Base-by-base conservation (phyloP, 2,888 invertebrate species). In the Tetragonula carbonaria region DNA sequence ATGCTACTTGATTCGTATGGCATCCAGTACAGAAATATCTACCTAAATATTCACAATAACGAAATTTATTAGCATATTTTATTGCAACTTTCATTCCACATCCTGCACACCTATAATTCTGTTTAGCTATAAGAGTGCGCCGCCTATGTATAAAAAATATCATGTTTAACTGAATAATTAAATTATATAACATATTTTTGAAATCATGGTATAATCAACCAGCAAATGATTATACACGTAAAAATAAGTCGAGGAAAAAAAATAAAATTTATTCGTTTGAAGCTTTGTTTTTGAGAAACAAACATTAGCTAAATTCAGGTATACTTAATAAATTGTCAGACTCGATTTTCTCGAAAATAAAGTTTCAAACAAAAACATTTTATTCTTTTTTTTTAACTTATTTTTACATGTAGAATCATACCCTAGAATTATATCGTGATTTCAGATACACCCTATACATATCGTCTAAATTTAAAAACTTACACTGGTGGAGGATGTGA, bases 21-120 rank as follows among this genome's bases (percentile, higher is more conserved):
- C 98, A 98, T 68, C 97, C 97, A 18, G 97, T 97, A 92, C 98
- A 98, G 95, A 98, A 97, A 94, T 97, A 97, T 92, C 97, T 96
- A 16, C 98, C 98, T 84, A 97, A 95, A 95, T 98, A 98, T 91
- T 97, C 97, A 93, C 98, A 98, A 92, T 97, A 98, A 23, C 98
- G 96, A 94, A 97, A 97, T 90, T 96, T 96, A 81, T 96, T 96
- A 18, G 97, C 96, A 92, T 97, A 97, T 86, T 96, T 96, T 8
- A 95, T 95, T 3, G 97, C 97, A 11, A 98, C 97, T 91, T 96
- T 96, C 96, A 97, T 97, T 0, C 98, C 97, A 95, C 98, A 98
- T 5, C 98, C 98, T 65, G 98, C 97, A 94, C 98, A 98, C 51
- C 97, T 95, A 92, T 96, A 97, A 91, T 97, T 97, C 94, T 98